A percentile compares a stretch with the other conserved stretches of the same genome.
Evolutionary conservation across 2,888 invertebrate species (phyloP).

Genomic region (Nineta flava): DNA sequence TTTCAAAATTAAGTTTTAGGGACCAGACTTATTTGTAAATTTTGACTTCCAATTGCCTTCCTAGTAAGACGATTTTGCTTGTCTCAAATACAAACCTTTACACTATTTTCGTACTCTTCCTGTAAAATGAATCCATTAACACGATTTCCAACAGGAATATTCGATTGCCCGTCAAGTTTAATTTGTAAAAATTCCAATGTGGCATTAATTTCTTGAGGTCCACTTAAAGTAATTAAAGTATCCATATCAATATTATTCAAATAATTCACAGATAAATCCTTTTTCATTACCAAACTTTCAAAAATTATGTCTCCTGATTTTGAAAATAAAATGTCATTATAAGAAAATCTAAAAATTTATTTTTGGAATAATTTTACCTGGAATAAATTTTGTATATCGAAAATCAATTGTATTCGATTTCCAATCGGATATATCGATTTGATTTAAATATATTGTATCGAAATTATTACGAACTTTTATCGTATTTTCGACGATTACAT

Average conservation of each 20-base stretch:
- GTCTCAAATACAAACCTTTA: conserved; percentile 28
- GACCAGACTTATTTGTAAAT: no score
- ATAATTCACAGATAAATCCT: conserved; percentile 20
- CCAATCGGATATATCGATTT: conserved; percentile 27
- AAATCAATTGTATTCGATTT: conserved; percentile 26
- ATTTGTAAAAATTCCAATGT: conserved; percentile 25
- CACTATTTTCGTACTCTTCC: conserved; percentile 30
- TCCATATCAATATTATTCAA: conserved; percentile 31
- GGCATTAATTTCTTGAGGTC: conserved; percentile 27
- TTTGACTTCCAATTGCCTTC: no score
- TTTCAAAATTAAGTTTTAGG: no score
- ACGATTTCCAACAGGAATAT: conserved; percentile 18
- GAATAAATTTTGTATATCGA: conserved; percentile 21
- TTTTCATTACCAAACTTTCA: conserved; percentile 26
- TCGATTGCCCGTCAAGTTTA: conserved; percentile 15
- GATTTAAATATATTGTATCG: conserved; percentile 21
- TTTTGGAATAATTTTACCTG: conserved; percentile 15
- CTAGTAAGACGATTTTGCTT: no score
- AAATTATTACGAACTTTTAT: conserved; percentile 19
- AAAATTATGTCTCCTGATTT: conserved; percentile 28
- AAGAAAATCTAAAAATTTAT: conserved; percentile 5
- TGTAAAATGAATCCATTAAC: conserved; percentile 30
- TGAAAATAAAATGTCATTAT: conserved; percentile 4
- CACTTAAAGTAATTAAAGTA: conserved; percentile 29
- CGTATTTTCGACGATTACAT: conserved; percentile 17